phyloP scores from a whole-genome alignment of 2,113 vertebrate species.

The Halcyon malimbica region DNA sequence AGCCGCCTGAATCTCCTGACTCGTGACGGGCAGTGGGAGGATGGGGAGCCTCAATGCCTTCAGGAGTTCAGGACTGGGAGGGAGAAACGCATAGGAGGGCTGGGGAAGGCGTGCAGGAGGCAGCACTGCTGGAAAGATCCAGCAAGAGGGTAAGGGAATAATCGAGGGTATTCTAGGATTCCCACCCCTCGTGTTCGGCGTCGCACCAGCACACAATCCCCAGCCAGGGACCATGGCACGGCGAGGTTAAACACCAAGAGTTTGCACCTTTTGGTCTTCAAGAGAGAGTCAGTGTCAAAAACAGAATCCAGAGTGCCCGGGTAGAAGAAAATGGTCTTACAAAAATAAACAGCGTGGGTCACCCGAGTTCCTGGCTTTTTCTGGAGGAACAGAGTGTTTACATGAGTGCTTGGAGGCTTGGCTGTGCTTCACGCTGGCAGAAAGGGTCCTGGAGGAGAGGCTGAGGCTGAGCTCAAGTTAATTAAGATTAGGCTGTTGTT shows the following conservation, averaged over 20 bases:
- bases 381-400: background rate
- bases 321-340: background rate
- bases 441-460: background rate
- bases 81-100: background rate
- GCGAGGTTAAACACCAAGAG: accelerated
- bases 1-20: background rate
- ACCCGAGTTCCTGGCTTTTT: background rate
- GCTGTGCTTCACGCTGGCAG: accelerated
- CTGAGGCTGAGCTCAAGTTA: background rate
- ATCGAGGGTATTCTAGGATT: background rate
- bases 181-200: background rate
- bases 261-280: background rate
- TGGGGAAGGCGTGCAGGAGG: background rate
- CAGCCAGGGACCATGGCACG: background rate
- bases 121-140: background rate
- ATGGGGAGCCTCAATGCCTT: background rate
- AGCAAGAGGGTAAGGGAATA: background rate
- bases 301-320: background rate
- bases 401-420: background rate
- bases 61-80: background rate
- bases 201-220: background rate
- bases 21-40: background rate
- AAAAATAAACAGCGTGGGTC: background rate
- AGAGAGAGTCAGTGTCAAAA: background rate
- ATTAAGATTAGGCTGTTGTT: background rate